Base-by-base conservation (phyloP, 1,140 invertebrate genomes). In the Drosophila arizonae region DNA sequence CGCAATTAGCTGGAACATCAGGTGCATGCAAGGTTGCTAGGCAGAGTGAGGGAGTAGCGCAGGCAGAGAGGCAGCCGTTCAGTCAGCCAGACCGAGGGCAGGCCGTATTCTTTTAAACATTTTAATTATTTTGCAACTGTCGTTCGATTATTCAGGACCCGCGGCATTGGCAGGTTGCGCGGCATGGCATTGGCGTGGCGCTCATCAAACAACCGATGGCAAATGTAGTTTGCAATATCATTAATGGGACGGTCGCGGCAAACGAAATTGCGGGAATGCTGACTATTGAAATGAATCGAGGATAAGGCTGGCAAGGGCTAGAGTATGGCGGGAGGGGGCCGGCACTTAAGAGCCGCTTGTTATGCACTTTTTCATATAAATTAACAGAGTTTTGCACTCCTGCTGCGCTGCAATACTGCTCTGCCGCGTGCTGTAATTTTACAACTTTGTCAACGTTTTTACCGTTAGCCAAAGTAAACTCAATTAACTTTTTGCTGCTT, bases 381-480 rank as follows among this genome's bases (percentile, higher is more conserved):
- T 87, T 68, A 70, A 87, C 61, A 30, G 77, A 86, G 72, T 67
- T 79, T 79, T 72, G 61, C 61, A 28, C 52, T 66, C 57, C 66
- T 41, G 68, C 54, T 15, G 48, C 13, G 52, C 28, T 41, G 55
- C 51, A 46, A 58, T 43, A 46, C 52, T 33, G 68, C 17, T 17
- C 28, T 63, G 68, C 61, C 15, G 55, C 64, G 48, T 61, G 45
- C 77, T 69, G 69, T 73, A 79, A 77, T 79, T 88, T 79, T 76
- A 72, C 70, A 87, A 87, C 84, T 88, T 87, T 88, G 79, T 88
- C 79, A 87, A 87, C 84, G 79, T 87, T 87, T 87, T 82, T 87
- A 71, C 76, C 60, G 63, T 60, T 62, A 71, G 84, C 73, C 61
- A 87, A 88, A 84, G 79, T 84, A 87, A 87, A 87, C 84, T 87